Evolutionary conservation across 2,797 vertebrate species (phyloP).

Genomic region (Sciurus vulgaris): DNA sequence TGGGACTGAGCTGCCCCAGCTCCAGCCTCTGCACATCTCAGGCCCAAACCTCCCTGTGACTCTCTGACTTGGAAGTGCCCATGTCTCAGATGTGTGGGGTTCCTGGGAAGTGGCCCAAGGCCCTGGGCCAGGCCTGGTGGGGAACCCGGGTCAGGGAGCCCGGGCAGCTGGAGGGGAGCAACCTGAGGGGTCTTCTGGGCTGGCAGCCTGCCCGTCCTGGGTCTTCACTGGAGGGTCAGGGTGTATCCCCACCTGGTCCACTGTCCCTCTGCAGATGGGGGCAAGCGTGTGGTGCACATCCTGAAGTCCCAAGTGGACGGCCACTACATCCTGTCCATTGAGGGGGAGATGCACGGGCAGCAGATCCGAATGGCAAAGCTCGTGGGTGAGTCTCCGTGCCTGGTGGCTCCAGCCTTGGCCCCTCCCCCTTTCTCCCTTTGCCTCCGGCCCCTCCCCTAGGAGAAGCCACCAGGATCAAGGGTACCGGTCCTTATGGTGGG

Average conservation of each 20-base stretch:
- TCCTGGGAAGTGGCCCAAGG: not conserved
- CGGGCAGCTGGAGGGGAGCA: no score
- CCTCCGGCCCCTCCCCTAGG: not conserved
- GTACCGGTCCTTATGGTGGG: not conserved
- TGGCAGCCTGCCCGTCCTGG: accelerated
- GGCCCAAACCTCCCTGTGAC: accelerated
- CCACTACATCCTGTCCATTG: not conserved
- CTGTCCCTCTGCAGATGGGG: not conserved
- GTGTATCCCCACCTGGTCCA: accelerated
- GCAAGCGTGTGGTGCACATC: not conserved
- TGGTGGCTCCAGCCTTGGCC: accelerated
- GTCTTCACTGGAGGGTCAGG: accelerated
- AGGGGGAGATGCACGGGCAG: accelerated
- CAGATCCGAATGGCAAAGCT: not conserved
- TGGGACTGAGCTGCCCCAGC: not conserved
- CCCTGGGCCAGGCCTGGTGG: not conserved
- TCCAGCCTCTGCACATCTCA: not conserved
- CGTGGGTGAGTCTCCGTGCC: not conserved
- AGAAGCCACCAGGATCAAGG: not conserved
- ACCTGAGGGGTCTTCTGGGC: accelerated
- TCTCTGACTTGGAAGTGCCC: not conserved
- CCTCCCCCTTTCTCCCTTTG: no score
- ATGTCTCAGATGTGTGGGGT: accelerated
- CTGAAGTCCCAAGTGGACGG: accelerated
- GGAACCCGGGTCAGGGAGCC: not conserved